phyloP scores from a whole-genome alignment of 2,113 vertebrate species.

The Hucho hucho region DNA sequence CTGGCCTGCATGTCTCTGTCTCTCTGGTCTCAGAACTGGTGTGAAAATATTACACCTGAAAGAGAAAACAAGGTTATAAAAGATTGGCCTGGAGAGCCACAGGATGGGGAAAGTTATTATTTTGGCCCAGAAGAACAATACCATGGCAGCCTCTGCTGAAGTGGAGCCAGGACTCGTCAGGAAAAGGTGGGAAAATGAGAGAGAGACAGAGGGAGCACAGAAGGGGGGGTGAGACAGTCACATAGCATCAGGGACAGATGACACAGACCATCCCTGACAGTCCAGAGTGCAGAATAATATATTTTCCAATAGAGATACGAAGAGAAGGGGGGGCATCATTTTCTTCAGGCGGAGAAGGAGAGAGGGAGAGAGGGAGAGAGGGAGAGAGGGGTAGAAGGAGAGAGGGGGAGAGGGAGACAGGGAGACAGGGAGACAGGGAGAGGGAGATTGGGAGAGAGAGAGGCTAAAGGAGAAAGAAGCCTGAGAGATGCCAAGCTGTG shows the following conservation, averaged over 20 bases:
- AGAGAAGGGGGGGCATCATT: not conserved
- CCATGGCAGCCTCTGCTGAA: conserved; percentile 12
- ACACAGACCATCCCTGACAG: conserved; percentile 4
- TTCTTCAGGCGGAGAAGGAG: no score
- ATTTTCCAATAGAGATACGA: not conserved
- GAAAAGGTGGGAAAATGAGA: not conserved
- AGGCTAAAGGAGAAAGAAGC: conserved; percentile 23
- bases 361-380: no score
- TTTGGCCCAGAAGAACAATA: conserved; percentile 50
- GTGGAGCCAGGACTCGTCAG: conserved; percentile 17
- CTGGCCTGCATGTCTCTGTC: conserved; percentile 41
- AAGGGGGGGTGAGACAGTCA: conserved; percentile 14
- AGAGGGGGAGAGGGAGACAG: conserved; percentile 16
- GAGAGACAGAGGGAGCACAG: not conserved
- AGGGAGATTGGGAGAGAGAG: not conserved
- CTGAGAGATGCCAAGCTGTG: not conserved
- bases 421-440: not conserved
- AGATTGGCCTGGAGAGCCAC: conserved; percentile 22
- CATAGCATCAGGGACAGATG: conserved; percentile 35
- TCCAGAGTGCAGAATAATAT: conserved; percentile 16
- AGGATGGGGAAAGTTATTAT: conserved; percentile 54
- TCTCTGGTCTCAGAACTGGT: conserved; percentile 46
- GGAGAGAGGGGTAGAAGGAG: not conserved
- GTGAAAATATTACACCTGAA: conserved; percentile 63
- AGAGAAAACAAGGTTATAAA: conserved; percentile 59